Conservation (phyloP, 2,888 invertebrate species). For the Pyrgus malvae region DNA sequence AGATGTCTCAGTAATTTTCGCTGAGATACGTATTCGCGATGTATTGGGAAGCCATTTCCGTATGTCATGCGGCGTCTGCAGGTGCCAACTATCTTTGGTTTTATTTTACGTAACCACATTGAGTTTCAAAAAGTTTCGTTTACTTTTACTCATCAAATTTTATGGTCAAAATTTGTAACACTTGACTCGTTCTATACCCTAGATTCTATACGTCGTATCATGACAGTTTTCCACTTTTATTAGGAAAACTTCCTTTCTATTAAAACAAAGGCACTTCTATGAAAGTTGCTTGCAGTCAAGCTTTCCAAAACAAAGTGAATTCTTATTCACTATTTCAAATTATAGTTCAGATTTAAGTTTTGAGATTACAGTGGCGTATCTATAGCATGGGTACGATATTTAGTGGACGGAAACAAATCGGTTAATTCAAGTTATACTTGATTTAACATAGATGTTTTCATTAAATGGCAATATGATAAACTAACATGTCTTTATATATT, state of each 20-base stretch:
- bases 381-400: no score
- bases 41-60: constrained; percentile 66
- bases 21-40: constrained; percentile 47
- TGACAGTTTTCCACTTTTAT: constrained; percentile 5
- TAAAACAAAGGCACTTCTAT: background rate
- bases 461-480: no score
- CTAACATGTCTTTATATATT: no score
- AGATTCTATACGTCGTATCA: background rate
- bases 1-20: constrained; percentile 51
- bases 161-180: constrained; percentile 31
- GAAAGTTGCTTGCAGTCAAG: background rate
- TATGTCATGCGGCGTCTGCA: constrained; percentile 45
- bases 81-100: constrained; percentile 41
- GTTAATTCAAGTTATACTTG: no score
- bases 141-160: constrained; percentile 36
- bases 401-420: no score
- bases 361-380: no score
- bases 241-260: background rate
- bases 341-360: background rate
- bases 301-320: background rate
- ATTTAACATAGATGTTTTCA: no score
- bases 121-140: constrained; percentile 41
- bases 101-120: constrained; percentile 40
- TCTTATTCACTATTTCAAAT: background rate
- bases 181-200: background rate